phyloP scores from a whole-genome alignment of 2,888 invertebrate genomes.

The Rhamnusium bicolor region DNA sequence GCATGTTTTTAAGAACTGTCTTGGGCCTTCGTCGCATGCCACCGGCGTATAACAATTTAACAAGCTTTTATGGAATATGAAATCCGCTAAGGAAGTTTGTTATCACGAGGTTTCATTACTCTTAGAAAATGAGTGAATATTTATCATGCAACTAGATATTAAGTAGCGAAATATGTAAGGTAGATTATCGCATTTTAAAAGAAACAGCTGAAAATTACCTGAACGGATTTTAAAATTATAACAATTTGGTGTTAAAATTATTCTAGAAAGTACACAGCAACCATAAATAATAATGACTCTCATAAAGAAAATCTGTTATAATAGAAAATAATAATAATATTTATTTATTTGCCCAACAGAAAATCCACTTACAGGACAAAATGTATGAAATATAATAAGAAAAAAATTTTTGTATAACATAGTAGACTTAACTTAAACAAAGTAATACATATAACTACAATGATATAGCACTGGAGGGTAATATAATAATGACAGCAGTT shows the following conservation, averaged over 20 bases:
- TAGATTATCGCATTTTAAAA: background rate
- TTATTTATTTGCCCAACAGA: too few relatives aligned
- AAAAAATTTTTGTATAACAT: too few relatives aligned
- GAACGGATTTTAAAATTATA: background rate
- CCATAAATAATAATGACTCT: too few relatives aligned
- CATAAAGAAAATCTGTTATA: too few relatives aligned
- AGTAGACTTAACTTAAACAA: too few relatives aligned
- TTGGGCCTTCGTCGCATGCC: constrained; percentile 53
- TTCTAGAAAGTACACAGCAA: too few relatives aligned
- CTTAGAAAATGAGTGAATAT: constrained; percentile 4
- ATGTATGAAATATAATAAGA: too few relatives aligned
- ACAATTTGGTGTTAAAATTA: background rate
- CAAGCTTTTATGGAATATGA: constrained; percentile 58
- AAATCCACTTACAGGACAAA: too few relatives aligned
- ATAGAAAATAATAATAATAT: too few relatives aligned
- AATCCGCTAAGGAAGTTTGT: constrained; percentile 55
- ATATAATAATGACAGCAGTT: too few relatives aligned
- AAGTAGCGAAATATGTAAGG: background rate
- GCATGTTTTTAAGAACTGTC: constrained; percentile 48
- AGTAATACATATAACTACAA: too few relatives aligned
- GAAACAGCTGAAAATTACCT: background rate
- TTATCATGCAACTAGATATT: constrained; percentile 6
- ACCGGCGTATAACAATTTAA: constrained; percentile 53
- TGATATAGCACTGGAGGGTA: too few relatives aligned
- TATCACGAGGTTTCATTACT: constrained; percentile 49